These are phyloP conservation scores for Colletes latitarsis DNA, from an alignment of 1,140 invertebrate species.

Conservation along the genomic window DNA sequence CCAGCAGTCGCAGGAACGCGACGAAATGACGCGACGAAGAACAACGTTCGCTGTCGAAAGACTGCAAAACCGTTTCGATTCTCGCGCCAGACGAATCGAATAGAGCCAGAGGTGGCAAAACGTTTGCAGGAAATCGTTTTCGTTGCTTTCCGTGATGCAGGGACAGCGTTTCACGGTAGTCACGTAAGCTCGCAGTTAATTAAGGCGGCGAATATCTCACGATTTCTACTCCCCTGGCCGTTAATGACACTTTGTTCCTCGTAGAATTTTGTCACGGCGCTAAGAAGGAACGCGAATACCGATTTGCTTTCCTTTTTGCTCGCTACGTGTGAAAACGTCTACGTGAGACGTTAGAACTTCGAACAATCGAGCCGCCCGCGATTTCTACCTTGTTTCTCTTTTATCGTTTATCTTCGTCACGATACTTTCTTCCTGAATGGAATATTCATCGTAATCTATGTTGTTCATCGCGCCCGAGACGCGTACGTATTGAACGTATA, in stretches of 20 bases:
- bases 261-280: slow-evolving; percentile 11
- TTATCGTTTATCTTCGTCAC: background rate
- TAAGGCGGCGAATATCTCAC: slow-evolving; percentile 31
- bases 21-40: background rate
- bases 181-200: slow-evolving; percentile 39
- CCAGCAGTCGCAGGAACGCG: background rate
- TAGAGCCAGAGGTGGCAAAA: background rate
- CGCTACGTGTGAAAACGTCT: slow-evolving; percentile 32
- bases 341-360: background rate
- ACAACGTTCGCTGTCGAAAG: background rate
- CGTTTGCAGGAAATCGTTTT: background rate
- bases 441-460: background rate
- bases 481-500: too few species aligned
- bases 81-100: background rate
- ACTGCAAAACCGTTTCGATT: background rate
- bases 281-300: slow-evolving; percentile 28
- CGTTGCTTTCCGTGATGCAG: background rate
- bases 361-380: slow-evolving; percentile 18
- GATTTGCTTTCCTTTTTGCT: slow-evolving; percentile 45
- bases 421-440: slow-evolving; percentile 19
- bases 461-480: background rate
- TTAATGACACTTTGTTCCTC: slow-evolving; percentile 45
- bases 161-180: background rate
- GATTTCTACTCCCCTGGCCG: slow-evolving; percentile 39
- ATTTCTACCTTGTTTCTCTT: slow-evolving; percentile 38